Evolutionary conservation across 1,140 invertebrate genomes (phyloP), one percentile per base, ranked within the genome.

Genomic region (Magallana angulata): DNA sequence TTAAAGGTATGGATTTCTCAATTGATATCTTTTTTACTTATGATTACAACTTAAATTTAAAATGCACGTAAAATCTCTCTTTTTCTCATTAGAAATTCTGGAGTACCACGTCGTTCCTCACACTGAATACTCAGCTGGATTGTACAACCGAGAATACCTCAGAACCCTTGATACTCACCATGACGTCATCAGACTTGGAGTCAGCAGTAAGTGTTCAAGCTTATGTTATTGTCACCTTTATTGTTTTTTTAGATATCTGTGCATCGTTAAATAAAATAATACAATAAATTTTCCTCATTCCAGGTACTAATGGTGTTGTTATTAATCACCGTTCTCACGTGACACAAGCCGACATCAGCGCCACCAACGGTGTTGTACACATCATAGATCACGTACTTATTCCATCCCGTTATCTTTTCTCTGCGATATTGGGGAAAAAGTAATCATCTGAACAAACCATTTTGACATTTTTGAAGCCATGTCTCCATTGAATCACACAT

Each of bases 351-450:
- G 97, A 98, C 92, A 97, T 84, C 96, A 96, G 88, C 97, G 98
- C 91, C 97, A 97, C 12, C 96, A 98, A 96, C 97, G 97, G 97
- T 57, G 96, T 98, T 82, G 97, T 97, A 0, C 97, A 98, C 92
- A 96, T 97, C 0, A 96, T 98, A 1, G 97, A 98, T 94, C 95
- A 97, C 87, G 97, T 98, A 0, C 97, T 98, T 96, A 97, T 98
- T 94, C 97, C 97, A 8, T 62, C 87, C 8, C 64, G 88, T 85
- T 62, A 84, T 84, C 59, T 62, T 24, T 30, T 84, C 7, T 83
- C 82, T n/a, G 18, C 82, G 24, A 84, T 84, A 36, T n/a, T 84
- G 7, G 82, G 82, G 60, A 30, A 84, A 16, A 60, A 60, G 0
- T 11, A 12, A 48, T 48, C 36, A 76, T 1, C 11, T 30, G 9